Evolutionary conservation across 2,888 invertebrate genomes (phyloP), one percentile per base, ranked within the genome.

Genomic region (Cheilosia vulpina): DNA sequence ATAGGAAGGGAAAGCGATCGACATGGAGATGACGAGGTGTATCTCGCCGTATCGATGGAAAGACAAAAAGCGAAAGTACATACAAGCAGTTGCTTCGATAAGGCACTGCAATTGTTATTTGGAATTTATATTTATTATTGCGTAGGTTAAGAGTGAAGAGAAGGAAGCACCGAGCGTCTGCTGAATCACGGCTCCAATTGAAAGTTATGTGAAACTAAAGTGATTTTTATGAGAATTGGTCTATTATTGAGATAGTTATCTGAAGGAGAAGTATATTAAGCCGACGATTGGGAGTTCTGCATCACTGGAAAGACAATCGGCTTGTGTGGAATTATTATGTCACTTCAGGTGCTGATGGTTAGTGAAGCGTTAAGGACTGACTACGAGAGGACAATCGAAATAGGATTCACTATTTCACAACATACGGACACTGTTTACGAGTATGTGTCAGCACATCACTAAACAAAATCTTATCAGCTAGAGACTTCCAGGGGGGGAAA

Each of bases 1-100:
- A 60, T 66, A 65, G 57, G 58, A 76, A 76, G 52, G 31, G 76
- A 76, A 76, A 76, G 76, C 76, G 24, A 60, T 76, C 66, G 66
- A 76, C 76, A 66, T 76, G 66, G 66, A 66, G 76, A 76, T 68
- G 75, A 65, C 47, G 65, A 65, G 38, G 57, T 55, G 45, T n/a
- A 71, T 71, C 21, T 50, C 31, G 31, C 13, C 17, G 13, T 52
- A 21, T 24, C 31, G 45, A 45, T 11, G 43, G 15, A 45, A 57
- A 68, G 34, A 17, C 4, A 21, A 75, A 75, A 75, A 75, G 57
- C 75, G 75, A 75, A 75, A 75, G 75, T 65, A 65, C 55, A 19
- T 31, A 17, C 34, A 9, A 52, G 55, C 21, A 34, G 27, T 24
- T 19, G 45, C 13, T 55, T 60, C 52, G 53, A 72, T 53, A 72